Conservation (phyloP, 1,140 invertebrate genomes). For the Centruroides sculpturatus region DNA sequence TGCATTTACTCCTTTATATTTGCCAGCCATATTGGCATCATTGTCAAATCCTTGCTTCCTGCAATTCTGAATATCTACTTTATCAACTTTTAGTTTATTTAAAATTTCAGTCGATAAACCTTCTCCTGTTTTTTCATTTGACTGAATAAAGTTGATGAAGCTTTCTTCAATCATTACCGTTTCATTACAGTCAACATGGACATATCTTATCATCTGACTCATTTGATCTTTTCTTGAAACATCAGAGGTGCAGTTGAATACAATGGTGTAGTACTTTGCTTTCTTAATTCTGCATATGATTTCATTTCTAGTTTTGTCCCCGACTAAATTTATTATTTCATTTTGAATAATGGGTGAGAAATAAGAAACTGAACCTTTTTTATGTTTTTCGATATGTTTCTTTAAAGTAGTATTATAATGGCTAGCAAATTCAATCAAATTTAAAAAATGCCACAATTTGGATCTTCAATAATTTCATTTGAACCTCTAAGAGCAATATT, state of each 20-base stretch:
- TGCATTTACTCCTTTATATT: neutral
- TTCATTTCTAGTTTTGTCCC: conserved; percentile 1
- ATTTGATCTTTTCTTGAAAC: conserved; percentile 13
- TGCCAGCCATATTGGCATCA: neutral
- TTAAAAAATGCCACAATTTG: conserved; percentile 1
- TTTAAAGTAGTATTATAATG: conserved; percentile 1
- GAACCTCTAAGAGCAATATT: conserved; percentile 2
- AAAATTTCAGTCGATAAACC: conserved; percentile 4
- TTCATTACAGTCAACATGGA: conserved; percentile 1
- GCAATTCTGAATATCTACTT: neutral
- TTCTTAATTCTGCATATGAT: conserved; percentile 2
- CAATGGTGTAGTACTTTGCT: conserved; percentile 1
- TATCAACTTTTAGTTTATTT: neutral
- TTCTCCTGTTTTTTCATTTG: conserved; percentile 3
- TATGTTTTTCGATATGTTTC: neutral
- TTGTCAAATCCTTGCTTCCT: conserved; percentile 9
- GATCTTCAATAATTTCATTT: conserved; percentile 2
- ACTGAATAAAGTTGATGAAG: conserved; percentile 7
- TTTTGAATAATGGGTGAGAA: conserved; percentile 12
- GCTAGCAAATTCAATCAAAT: conserved; percentile 3
- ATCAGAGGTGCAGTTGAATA: conserved; percentile 4
- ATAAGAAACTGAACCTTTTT: conserved; percentile 1
- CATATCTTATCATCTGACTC: conserved; percentile 12
- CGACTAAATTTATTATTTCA: conserved; percentile 9
- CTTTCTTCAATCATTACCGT: conserved; percentile 1